These are phyloP conservation scores for Cylas formicarius DNA, from an alignment of 1,140 invertebrate species.

Conservation along the genomic window DNA sequence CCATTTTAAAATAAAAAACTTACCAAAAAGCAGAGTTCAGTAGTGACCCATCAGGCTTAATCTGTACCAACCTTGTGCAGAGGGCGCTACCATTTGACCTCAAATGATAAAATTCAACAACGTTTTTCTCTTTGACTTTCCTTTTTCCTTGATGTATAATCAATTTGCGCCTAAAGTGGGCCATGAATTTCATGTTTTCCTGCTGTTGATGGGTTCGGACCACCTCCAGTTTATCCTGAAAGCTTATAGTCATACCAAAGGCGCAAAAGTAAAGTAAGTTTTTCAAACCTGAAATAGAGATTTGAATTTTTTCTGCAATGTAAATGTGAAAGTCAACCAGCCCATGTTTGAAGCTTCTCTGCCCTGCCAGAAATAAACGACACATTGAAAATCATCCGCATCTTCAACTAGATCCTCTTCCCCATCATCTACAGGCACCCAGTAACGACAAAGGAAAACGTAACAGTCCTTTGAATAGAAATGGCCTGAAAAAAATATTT, in stretches of 20 bases:
- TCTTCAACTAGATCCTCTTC: constrained; percentile 49
- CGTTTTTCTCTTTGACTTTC: constrained; percentile 53
- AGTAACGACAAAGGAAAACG: constrained; percentile 95
- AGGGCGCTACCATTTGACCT: constrained; percentile 92
- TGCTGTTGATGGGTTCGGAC: constrained; percentile 95
- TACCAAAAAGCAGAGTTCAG: constrained; percentile 84
- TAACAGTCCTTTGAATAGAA: constrained; percentile 97
- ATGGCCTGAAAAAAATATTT: constrained; percentile 45
- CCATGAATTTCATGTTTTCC: constrained; percentile 97
- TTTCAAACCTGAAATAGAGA: constrained; percentile 62
- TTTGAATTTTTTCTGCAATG: constrained; percentile 96
- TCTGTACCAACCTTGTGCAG: constrained; percentile 89
- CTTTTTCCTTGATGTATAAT: constrained; percentile 89
- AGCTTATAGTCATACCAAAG: too few species aligned
- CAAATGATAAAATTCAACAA: constrained; percentile 90
- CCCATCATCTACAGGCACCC: constrained; percentile 63
- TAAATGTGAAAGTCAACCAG: constrained; percentile 98
- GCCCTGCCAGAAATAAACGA: constrained; percentile 99
- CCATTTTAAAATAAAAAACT: constrained; percentile 22
- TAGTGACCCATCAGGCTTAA: constrained; percentile 67
- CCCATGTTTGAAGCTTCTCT: constrained; percentile 97
- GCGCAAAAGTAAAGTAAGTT: too few species aligned
- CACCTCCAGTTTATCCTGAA: constrained; percentile 83
- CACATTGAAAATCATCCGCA: constrained; percentile 89
- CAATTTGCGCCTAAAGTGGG: constrained; percentile 94